Evolutionary conservation across 1,140 invertebrate species (phyloP), one percentile per base, ranked within the genome.

Genomic region (Reticulitermes speratus): DNA sequence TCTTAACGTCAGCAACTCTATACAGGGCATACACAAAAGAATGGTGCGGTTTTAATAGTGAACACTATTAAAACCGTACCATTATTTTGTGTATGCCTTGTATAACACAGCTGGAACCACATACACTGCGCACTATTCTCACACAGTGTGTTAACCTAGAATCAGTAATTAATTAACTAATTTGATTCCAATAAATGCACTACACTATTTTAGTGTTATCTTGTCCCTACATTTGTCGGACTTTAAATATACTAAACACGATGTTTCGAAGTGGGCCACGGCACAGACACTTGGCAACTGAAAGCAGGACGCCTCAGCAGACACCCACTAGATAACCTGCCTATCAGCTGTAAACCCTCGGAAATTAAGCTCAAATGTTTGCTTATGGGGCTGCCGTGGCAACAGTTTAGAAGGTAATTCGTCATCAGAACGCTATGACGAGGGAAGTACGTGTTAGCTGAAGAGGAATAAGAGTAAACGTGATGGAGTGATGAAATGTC

Each of bases 321-420:
- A 75, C 14, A 5, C 11, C 52, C 14, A 6, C 52, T 21, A 55
- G 19, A 14, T 21, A 55, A 14, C 52, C 14, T 19, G 52, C 52
- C 52, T 65, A 65, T 65, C 59, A 23, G 59, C 21, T 0, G 59
- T 65, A 65, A 65, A 19, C 59, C 65, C 55, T 30, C 11, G 65
- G 16, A 75, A 75, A 75, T 75, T 25, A 75, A 75, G 65, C n/a
- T 75, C n/a, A 75, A 75, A 75, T 75, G n/a, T 75, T 75, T 75
- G 65, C 65, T 75, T 30, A 75, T 30, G 65, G n/a, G 52, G 3
- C 25, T 75, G 65, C n/a, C 65, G n/a, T n/a, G 65, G 65, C 65
- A 75, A 75, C 65, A 75, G n/a, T 75, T 75, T 75, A 75, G 65
- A 75, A 75, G n/a, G n/a, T 75, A 75, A 75, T 75, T 75, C 65